phyloP scores from a whole-genome alignment of 2,797 vertebrate genomes.

The Chaetodon trifasciatus region DNA sequence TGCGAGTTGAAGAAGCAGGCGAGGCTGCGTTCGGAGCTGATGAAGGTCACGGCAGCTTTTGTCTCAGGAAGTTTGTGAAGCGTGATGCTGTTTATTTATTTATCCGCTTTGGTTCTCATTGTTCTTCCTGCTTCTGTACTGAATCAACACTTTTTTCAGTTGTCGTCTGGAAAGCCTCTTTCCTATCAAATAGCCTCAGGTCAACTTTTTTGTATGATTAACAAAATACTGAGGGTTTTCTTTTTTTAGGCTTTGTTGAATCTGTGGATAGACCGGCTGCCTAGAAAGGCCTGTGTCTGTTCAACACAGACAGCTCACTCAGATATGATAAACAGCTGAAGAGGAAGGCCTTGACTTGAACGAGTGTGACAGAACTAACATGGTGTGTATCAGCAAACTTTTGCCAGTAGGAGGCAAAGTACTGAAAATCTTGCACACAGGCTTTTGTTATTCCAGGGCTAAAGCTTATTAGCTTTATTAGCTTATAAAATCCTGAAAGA shows the following conservation, averaged over 20 bases:
- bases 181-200: background rate
- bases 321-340: background rate
- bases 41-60: slow-evolving; percentile 44
- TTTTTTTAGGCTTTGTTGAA: slow-evolving; percentile 1
- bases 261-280: background rate
- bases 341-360: background rate
- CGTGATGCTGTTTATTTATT: slow-evolving; percentile 34
- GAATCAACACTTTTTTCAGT: background rate
- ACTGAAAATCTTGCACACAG: background rate
- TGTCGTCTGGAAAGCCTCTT: slow-evolving; percentile 11
- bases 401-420: background rate
- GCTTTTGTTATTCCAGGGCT: background rate
- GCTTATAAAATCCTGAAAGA: background rate
- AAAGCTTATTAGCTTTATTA: background rate
- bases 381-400: background rate
- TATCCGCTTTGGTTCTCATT: slow-evolving; percentile 9
- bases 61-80: slow-evolving; percentile 21
- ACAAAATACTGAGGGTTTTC: background rate
- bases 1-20: slow-evolving; percentile 7
- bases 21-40: slow-evolving; percentile 12
- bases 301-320: background rate
- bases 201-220: slow-evolving; percentile 16
- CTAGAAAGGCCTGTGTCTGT: background rate
- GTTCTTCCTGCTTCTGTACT: background rate
- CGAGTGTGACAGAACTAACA: background rate